These are phyloP conservation scores for Atherinomorus stipes DNA, from an alignment of 2,113 vertebrate genomes.

Conservation along the genomic window DNA sequence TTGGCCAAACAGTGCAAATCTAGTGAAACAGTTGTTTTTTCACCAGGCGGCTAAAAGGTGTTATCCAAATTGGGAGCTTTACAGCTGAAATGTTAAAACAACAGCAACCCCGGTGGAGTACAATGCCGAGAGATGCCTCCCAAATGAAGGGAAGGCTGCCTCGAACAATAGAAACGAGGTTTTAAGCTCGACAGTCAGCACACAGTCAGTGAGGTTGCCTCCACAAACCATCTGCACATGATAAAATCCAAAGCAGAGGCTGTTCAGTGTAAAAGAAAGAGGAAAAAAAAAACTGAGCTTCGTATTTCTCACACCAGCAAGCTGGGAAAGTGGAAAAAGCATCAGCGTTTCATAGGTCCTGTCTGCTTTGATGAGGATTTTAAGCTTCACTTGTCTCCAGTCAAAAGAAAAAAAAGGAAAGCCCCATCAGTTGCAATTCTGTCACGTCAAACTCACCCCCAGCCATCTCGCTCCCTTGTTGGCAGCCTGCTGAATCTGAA, in stretches of 20 bases:
- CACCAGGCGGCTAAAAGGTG: constrained; percentile 55
- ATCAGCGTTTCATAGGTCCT: not conserved
- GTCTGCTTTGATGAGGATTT: not conserved
- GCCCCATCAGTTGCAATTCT: constrained; percentile 11
- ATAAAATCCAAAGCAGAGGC: not conserved
- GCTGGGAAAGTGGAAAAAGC: constrained; percentile 24
- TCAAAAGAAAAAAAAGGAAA: not conserved
- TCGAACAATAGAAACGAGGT: constrained; percentile 39
- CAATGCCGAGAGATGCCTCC: constrained; percentile 26
- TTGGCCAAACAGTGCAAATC: constrained; percentile 55
- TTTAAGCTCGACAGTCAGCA: constrained; percentile 18
- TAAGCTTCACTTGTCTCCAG: not conserved
- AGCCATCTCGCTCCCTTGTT: constrained; percentile 93
- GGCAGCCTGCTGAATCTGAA: constrained; percentile 96
- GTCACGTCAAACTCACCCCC: constrained; percentile 77
- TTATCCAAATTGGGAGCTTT: constrained; percentile 52
- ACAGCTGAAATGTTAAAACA: constrained; percentile 61
- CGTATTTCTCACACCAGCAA: constrained; percentile 25
- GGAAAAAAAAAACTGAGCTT: not conserved
- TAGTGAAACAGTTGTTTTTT: constrained; percentile 46
- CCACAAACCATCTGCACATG: not conserved
- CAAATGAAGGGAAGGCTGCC: constrained; percentile 3
- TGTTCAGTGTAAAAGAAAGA: constrained; percentile 4
- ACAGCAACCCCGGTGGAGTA: constrained; percentile 18
- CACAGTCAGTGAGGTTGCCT: not conserved